Base-by-base conservation (phyloP, 2,797 vertebrate species). In the Australoheros facetus region DNA sequence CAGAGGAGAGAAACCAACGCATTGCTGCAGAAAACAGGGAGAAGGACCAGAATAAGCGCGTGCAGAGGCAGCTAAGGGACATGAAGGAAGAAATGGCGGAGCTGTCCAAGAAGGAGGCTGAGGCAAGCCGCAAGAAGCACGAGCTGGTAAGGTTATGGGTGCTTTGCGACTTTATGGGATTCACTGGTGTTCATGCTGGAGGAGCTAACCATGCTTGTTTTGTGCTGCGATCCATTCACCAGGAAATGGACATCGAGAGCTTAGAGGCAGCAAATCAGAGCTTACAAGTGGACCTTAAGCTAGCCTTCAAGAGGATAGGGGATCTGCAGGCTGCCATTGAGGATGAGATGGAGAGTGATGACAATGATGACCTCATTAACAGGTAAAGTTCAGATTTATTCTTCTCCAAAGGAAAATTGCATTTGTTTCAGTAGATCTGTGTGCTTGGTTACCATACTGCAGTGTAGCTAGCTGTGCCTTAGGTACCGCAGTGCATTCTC, bases 171-270 rank as follows among this genome's bases (percentile, higher is more conserved):
- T 48, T 70, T 62, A 78, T 70, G 66, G 2, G 9, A 74, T 80
- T 81, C 45, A 56, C 16, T 48, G 56, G 30, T 57, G 80, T 71
- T 87, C 23, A 55, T 42, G 14, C 17, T 4, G 26, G 59, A 79
- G 48, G 42, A 80, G 12, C 56, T 90, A 85, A 89, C 53, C 9
- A 1, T n/a, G 9, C 66, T 71, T 66, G 58, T 62, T 56, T 72
- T 96, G 93, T 95, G 96, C 48, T 83, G 58, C 51, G 32, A 82
- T 88, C 66, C 51, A 66, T 93, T 96, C 88, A 79, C 79, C 92
- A 99, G 98, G 98, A 98, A 94, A 98, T 99, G 98, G 98, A 99
- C 90, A 97, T 99, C 34, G 97, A 98, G 90, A 99, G 98, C 85
- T 93, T 99, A 86, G 98, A 99, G 94, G 98, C 98, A 0, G 98